Evolutionary conservation across 2,113 vertebrate species (phyloP), one percentile per base, ranked within the genome.

Genomic region (Danionella cerebrum): DNA sequence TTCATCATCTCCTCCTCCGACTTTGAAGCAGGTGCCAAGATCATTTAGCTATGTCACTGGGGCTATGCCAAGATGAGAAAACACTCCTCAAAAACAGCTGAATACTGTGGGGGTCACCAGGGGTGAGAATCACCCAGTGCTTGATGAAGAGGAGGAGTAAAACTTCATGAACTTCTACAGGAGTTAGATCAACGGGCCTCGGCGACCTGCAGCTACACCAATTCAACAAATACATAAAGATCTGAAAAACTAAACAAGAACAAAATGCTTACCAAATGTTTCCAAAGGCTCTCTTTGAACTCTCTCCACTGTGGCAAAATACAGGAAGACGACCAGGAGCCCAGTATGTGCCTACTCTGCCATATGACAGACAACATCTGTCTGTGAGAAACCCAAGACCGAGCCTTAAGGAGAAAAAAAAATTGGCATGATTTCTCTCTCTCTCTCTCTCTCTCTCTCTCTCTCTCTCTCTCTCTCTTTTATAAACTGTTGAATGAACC

Each of bases 311-410:
- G 67, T 70, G 75, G 76, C 29, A 66, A 67, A 62, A 70, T n/a
- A n/a, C n/a, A n/a, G n/a, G n/a, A n/a, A n/a, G n/a, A n/a, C n/a
- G n/a, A 72, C 65, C 76, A 81, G 74, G 80, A 84, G 81, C 78
- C 78, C 82, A 84, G 78, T 70, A 88, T 83, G 79, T 85, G 75
- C 80, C 85, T 85, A 79, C 83, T 86, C 82, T 80, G 80, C 77
- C 82, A 85, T 85, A 86, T 85, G 87, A 90, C 87, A 90, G 83
- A 83, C 84, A 91, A 90, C 88, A 91, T 90, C 89, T 92, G 89
- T 88, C 89, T 90, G 86, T 85, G 83, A 63, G 82, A 85, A 72
- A 89, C 84, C 86, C 88, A 89, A 86, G 73, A 84, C 78, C 72
- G 67, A 89, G 84, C 81, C 85, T 86, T 82, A 39, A n/a, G n/a